phyloP scores from a whole-genome alignment of 2,888 invertebrate genomes.

The Nymphalis urticae region DNA sequence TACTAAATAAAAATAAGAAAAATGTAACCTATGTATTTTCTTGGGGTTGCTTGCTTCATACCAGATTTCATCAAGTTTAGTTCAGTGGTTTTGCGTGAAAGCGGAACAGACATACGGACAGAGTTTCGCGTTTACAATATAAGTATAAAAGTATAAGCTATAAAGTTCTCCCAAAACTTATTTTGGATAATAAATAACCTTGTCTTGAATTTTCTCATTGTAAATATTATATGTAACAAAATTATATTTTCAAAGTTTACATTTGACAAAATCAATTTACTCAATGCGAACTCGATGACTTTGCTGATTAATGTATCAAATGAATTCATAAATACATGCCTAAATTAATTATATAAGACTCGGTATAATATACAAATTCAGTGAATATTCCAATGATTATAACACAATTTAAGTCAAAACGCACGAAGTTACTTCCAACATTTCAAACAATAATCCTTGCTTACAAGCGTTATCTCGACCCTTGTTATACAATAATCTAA shows the following conservation, averaged over 20 bases:
- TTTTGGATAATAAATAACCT: too few relatives aligned
- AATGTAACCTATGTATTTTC: too few relatives aligned
- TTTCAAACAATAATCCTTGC: slow-evolving; percentile 33
- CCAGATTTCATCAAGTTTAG: too few relatives aligned
- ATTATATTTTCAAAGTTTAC: not conserved
- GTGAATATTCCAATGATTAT: slow-evolving; percentile 17
- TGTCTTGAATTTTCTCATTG: too few relatives aligned
- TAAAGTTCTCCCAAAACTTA: too few relatives aligned
- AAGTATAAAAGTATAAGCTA: too few relatives aligned
- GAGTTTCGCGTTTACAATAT: too few relatives aligned
- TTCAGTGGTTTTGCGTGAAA: too few relatives aligned
- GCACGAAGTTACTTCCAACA: slow-evolving; percentile 20
- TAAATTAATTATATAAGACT: slow-evolving; percentile 8
- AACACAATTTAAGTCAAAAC: slow-evolving; percentile 21
- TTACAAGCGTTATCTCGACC: slow-evolving; percentile 27
- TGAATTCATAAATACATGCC: not conserved
- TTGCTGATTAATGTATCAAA: not conserved
- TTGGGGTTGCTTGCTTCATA: too few relatives aligned
- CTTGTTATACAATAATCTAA: slow-evolving; percentile 29
- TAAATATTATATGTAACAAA: too few relatives aligned
- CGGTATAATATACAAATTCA: slow-evolving; percentile 17
- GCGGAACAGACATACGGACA: too few relatives aligned
- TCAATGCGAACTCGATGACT: not conserved
- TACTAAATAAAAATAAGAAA: too few relatives aligned
- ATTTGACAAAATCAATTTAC: not conserved